Conservation (phyloP, 2,888 invertebrate species). For the Cordilura impudica region DNA sequence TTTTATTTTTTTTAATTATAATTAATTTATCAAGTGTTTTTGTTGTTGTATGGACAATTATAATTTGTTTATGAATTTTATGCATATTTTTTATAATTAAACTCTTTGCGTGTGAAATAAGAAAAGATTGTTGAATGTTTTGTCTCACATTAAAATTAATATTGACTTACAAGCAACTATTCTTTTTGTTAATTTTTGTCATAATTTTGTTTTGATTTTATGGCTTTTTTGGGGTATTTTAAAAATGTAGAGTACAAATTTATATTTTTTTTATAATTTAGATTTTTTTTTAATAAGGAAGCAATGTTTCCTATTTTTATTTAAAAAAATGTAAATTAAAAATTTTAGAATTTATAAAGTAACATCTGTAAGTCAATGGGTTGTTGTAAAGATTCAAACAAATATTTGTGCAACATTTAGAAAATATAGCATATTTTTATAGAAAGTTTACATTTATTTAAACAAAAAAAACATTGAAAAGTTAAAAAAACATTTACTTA, state of each 20-base stretch:
- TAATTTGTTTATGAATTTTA: conserved; percentile 48
- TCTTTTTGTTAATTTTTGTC: conserved; percentile 19
- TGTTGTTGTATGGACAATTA: conserved; percentile 50
- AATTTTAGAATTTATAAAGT: background rate
- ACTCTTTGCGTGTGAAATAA: conserved; percentile 46
- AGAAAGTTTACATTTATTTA: background rate
- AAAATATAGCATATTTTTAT: background rate
- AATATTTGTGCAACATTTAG: conserved; percentile 47
- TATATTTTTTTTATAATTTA: conserved; percentile 11
- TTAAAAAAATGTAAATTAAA: background rate
- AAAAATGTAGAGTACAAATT: conserved; percentile 51
- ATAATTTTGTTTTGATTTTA: conserved; percentile 44
- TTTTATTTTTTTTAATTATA: conserved; percentile 45
- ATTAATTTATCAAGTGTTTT: conserved; percentile 19
- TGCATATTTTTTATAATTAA: conserved; percentile 37
- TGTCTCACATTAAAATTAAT: conserved; percentile 51
- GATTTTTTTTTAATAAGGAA: conserved; percentile 27
- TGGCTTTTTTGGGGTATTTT: conserved; percentile 36
- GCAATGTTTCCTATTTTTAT: conserved; percentile 24
- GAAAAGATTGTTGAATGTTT: conserved; percentile 8
- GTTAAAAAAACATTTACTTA: conserved; percentile 45
- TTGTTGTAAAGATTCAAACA: background rate
- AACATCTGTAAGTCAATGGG: conserved; percentile 20
- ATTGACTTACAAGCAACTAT: conserved; percentile 51
- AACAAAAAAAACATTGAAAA: background rate